phyloP scores from a whole-genome alignment of 2,113 vertebrate genomes.

The Dicentrarchus labrax region DNA sequence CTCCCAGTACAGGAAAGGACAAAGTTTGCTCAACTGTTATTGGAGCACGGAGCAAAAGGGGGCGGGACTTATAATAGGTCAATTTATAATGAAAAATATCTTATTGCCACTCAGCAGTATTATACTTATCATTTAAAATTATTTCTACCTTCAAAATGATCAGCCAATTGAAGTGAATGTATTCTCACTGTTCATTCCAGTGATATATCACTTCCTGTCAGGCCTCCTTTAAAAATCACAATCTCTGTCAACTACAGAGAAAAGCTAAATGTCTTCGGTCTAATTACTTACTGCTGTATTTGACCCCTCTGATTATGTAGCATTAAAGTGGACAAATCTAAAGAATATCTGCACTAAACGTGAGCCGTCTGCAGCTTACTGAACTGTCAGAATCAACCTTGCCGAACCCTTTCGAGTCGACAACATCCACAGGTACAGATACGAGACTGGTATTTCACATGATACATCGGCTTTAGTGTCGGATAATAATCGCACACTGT shows the following conservation, averaged over 20 bases:
- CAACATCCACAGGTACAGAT: conserved; percentile 5
- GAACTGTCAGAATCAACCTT: neutral
- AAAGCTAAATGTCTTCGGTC: conserved; percentile 4
- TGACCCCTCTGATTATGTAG: conserved; percentile 59
- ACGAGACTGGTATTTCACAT: conserved; percentile 28
- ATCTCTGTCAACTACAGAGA: neutral
- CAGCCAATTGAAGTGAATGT: neutral
- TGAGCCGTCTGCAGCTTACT: neutral
- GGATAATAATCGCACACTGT: conserved; percentile 59
- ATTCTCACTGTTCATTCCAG: neutral
- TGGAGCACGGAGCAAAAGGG: too few relatives aligned
- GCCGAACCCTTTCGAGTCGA: neutral
- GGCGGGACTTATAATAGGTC: too few relatives aligned
- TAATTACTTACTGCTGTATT: conserved; percentile 7
- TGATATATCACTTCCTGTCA: conserved; percentile 16
- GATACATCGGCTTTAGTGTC: conserved; percentile 18
- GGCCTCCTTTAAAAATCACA: conserved; percentile 12
- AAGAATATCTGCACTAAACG: conserved; percentile 33
- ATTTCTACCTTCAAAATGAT: neutral
- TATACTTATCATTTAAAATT: neutral
- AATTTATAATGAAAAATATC: too few relatives aligned
- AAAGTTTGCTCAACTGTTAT: too few relatives aligned
- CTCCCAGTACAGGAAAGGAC: too few relatives aligned
- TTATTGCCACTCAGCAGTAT: neutral
- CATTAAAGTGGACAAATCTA: conserved; percentile 24